A percentile compares a stretch with the other conserved stretches of the same genome.
Evolutionary conservation across 2,113 vertebrate species (phyloP).

Genomic region (Dipodomys ordii): DNA sequence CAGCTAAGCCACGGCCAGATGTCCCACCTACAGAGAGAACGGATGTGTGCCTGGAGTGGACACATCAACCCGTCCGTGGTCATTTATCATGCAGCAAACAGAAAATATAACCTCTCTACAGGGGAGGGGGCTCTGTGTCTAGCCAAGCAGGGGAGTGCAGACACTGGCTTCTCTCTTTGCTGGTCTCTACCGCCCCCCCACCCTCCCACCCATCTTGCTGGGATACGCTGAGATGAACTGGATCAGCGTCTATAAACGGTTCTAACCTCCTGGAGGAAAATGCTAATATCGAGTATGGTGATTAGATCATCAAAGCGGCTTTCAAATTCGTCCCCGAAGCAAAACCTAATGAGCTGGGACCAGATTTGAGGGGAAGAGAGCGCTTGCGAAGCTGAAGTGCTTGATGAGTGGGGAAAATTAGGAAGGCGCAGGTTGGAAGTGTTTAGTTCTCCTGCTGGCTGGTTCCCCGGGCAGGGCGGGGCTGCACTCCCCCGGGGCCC

Average conservation of each 20-base stretch:
- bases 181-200: background rate
- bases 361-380: background rate
- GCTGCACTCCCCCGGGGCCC: background rate
- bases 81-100: background rate
- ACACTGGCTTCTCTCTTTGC: background rate
- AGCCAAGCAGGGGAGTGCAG: background rate
- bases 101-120: background rate
- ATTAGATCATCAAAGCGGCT: constrained; percentile 10
- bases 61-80: background rate
- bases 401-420: background rate
- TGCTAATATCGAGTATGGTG: background rate
- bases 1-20: background rate
- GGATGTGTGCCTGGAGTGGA: background rate
- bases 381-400: background rate
- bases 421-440: background rate
- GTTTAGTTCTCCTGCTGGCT: background rate
- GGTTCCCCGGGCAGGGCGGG: background rate
- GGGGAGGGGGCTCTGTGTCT: background rate
- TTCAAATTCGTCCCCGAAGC: constrained; percentile 19
- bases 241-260: background rate
- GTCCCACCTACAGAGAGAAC: background rate
- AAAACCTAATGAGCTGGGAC: constrained; percentile 24
- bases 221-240: background rate
- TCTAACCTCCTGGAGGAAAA: constrained; percentile 26
- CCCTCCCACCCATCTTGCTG: background rate